Evolutionary conservation across 1,140 invertebrate genomes (phyloP), one percentile per base, ranked within the genome.

Genomic region (Tigriopus japonicus): DNA sequence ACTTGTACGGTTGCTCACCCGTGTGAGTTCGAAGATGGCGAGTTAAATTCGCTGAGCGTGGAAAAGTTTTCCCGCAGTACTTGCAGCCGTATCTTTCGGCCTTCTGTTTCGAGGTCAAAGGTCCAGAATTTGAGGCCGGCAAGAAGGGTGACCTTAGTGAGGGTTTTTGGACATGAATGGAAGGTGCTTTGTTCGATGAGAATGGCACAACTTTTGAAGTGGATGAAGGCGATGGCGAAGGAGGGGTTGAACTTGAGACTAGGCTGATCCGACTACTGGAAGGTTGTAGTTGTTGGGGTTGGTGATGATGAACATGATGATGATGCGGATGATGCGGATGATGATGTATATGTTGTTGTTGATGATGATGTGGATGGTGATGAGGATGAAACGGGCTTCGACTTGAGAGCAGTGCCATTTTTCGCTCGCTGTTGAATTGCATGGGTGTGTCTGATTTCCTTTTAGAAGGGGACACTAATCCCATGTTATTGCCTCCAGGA

Each of bases 1-100:
- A 98, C 71, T 91, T 89, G 77, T 97, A 97, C 0, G 92, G 92
- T 70, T 97, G 88, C 69, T 98, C 95, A 17, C 95, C 95, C 0
- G 95, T 98, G 72, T 98, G 95, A 0, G 95, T 98, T 63, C 95
- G 79, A 65, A 98, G 74, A 71, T 98, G 95, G 53, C 95, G 77
- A 10, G 94, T 98, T 43, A 98, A 74, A 73, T 98, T 98, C 10
- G 95, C 95, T 24, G 91, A 96, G n/a, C 96, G 78, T 0, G 96
- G 96, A 70, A 99, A 99, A 21, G 74, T 84, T 72, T 97, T 98
- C 9, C 92, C 91, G 71, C 95, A 98, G 73, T 93, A 99, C 70
- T 94, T 95, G 74, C 95, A 98, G 2, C 89, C 86, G 73, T 98
- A 98, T 41, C 93, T 78, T 71, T 98, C 94, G 67, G 77, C 77